phyloP scores from a whole-genome alignment of 2,888 invertebrate genomes.

The Apamea monoglypha region DNA sequence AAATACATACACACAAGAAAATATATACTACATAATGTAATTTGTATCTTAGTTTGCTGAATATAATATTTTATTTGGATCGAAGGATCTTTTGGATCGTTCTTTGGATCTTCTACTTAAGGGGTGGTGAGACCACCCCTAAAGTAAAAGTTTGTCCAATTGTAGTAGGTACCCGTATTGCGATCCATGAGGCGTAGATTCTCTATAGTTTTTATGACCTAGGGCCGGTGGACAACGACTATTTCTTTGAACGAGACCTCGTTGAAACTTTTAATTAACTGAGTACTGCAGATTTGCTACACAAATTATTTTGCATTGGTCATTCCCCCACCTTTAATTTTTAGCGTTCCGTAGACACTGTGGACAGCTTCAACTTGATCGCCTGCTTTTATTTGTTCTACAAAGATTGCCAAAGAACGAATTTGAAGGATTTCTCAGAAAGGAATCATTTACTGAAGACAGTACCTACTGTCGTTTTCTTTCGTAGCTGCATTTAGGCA shows the following conservation, averaged over 20 bases:
- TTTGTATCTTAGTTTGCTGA: background rate
- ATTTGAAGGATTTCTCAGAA: background rate
- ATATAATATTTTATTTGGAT: background rate
- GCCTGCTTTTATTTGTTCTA: background rate
- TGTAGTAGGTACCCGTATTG: slow-evolving; percentile 40
- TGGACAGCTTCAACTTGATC: slow-evolving; percentile 18
- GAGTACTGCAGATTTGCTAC: slow-evolving; percentile 64
- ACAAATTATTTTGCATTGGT: slow-evolving; percentile 50
- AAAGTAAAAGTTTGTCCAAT: slow-evolving; percentile 56
- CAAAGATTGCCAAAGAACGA: background rate
- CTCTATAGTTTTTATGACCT: slow-evolving; percentile 63
- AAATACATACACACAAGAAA: background rate
- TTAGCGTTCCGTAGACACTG: slow-evolving; percentile 8
- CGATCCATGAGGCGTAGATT: slow-evolving; percentile 56
- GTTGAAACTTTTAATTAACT: slow-evolving; percentile 75
- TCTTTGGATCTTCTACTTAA: too few relatives aligned
- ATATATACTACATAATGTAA: background rate
- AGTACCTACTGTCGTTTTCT: too few relatives aligned
- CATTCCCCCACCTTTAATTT: slow-evolving; percentile 28
- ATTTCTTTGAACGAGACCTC: slow-evolving; percentile 70
- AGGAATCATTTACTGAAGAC: background rate
- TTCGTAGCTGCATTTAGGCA: too few relatives aligned
- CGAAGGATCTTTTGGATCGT: background rate
- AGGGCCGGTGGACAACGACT: slow-evolving; percentile 64
- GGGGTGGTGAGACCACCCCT: background rate